Conservation (phyloP, 2,113 vertebrate species). For the Drymodes brunneopygia region DNA sequence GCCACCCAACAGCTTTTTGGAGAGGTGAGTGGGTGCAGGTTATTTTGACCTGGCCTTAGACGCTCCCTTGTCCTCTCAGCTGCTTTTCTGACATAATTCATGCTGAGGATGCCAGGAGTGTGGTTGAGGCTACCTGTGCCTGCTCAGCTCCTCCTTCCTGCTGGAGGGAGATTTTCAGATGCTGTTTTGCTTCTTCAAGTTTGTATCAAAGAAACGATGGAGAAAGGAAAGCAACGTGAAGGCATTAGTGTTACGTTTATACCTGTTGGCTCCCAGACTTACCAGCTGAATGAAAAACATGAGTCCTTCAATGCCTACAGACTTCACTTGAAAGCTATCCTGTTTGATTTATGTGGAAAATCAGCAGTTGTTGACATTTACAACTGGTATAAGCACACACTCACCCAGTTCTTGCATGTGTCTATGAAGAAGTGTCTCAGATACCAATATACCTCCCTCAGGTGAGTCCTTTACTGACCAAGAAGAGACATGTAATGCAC, state of each 20-base stretch:
- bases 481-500: background rate
- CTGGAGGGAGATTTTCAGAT: background rate
- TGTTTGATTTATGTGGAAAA: background rate
- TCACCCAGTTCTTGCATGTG: background rate
- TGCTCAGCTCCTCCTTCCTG: background rate
- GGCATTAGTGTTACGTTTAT: background rate
- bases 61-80: background rate
- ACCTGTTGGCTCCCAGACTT: background rate
- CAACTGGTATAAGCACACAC: background rate
- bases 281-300: background rate
- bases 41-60: background rate
- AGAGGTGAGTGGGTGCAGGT: background rate
- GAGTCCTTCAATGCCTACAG: background rate
- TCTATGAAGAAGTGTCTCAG: background rate
- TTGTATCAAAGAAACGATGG: background rate
- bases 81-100: background rate
- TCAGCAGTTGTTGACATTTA: background rate
- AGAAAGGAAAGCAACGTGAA: background rate
- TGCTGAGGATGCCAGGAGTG: background rate
- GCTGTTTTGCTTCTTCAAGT: background rate
- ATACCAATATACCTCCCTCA: background rate
- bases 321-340: background rate
- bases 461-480: background rate
- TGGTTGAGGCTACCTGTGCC: background rate
- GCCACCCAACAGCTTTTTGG: background rate